phyloP scores from a whole-genome alignment of 2,797 vertebrate genomes.

The Enteromius unitaeniatus region DNA sequence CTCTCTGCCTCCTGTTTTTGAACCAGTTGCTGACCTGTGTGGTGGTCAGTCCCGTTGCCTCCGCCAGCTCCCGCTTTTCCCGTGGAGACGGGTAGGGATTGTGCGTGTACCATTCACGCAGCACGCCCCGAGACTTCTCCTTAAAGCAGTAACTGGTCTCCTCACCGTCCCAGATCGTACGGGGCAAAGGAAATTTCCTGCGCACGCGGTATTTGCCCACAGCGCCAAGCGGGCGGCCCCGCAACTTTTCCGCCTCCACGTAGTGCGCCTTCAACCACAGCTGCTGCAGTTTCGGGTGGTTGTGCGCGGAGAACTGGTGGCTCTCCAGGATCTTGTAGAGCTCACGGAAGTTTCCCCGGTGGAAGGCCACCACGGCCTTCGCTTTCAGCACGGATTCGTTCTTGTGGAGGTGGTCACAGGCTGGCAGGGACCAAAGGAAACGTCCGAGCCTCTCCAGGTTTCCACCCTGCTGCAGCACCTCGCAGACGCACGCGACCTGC shows the following conservation, averaged over 20 bases:
- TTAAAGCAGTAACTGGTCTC: conserved; percentile 98
- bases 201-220: conserved; percentile 95
- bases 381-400: conserved; percentile 97
- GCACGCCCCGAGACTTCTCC: conserved; percentile 93
- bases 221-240: conserved; percentile 91
- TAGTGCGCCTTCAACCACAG: conserved; percentile 98
- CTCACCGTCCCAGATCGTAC: conserved; percentile 97
- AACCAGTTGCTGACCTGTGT: conserved; percentile 99
- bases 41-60: conserved; percentile 95
- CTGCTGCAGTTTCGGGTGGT: conserved; percentile 96
- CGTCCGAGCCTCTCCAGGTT: conserved; percentile 93
- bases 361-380: conserved; percentile 96
- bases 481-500: conserved; percentile 97
- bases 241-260: conserved; percentile 94
- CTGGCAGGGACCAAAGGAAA: conserved; percentile 95
- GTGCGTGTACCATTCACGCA: conserved; percentile 96
- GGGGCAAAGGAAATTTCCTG: conserved; percentile 94
- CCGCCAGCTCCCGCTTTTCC: conserved; percentile 93
- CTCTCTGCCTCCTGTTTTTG: conserved; percentile 95
- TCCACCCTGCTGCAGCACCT: conserved; percentile 94
- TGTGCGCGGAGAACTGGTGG: conserved; percentile 95
- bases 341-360: conserved; percentile 95
- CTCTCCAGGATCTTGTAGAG: conserved; percentile 97
- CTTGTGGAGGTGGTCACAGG: conserved; percentile 97
- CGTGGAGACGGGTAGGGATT: conserved; percentile 96